Evolutionary conservation across 2,888 invertebrate species (phyloP).

Genomic region (Tachina fera): DNA sequence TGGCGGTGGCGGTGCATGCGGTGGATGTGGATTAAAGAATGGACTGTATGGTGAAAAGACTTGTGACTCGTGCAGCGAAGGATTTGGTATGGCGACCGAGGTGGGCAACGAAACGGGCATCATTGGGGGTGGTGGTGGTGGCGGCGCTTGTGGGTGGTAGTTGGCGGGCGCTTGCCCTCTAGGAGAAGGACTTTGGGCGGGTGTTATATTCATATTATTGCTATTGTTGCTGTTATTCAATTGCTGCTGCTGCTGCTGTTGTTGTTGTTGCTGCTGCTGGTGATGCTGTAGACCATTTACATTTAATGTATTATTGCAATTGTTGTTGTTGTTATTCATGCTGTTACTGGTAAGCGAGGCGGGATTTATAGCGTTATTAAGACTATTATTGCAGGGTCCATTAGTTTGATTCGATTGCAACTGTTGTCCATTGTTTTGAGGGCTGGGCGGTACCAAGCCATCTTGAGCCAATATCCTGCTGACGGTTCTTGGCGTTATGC

Average conservation of each 20-base stretch:
- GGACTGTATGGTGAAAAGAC: slow-evolving; percentile 96
- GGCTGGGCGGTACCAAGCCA: slow-evolving; percentile 88
- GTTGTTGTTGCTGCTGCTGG: slow-evolving; percentile 73
- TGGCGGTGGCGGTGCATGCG: slow-evolving; percentile 79
- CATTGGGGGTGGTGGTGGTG: slow-evolving; percentile 91
- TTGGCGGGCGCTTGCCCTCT: slow-evolving; percentile 84
- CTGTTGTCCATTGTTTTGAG: slow-evolving; percentile 73
- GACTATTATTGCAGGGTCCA: slow-evolving; percentile 69
- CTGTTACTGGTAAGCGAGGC: slow-evolving; percentile 82
- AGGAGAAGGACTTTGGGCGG: slow-evolving; percentile 86
- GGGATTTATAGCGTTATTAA: slow-evolving; percentile 76
- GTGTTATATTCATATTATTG: slow-evolving; percentile 81
- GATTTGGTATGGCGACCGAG: slow-evolving; percentile 98
- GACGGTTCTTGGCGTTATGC: slow-evolving; percentile 95
- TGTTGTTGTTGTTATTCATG: slow-evolving; percentile 55
- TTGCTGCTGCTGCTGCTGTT: slow-evolving; percentile 75
- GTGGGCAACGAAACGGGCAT: slow-evolving; percentile 95
- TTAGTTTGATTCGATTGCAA: slow-evolving; percentile 82
- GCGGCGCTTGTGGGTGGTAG: slow-evolving; percentile 83
- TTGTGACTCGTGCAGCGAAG: slow-evolving; percentile 96
- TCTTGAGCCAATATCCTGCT: slow-evolving; percentile 93
- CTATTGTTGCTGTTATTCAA: slow-evolving; percentile 40
- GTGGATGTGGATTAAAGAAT: slow-evolving; percentile 88
- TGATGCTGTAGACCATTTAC: slow-evolving; percentile 76
- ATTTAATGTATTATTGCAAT: slow-evolving; percentile 77